Percentiles rank a stretch among this genome's conserved stretches.
phyloP scores from a whole-genome alignment of 2,113 vertebrate genomes.

The Alethe castanea region DNA sequence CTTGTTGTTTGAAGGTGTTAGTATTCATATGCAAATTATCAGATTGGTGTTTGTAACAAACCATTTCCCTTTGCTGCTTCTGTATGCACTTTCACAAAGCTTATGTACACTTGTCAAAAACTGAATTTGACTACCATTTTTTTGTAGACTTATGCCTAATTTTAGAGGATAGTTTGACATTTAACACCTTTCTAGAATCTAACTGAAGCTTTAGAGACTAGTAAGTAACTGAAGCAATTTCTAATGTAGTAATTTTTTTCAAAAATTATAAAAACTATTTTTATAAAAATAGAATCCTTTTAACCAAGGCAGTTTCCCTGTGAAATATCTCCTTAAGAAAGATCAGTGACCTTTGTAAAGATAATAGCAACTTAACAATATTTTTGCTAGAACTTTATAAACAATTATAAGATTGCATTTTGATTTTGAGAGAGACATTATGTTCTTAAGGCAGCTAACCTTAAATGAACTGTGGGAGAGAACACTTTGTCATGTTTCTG shows the following conservation, averaged over 20 bases:
- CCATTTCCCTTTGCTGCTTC: no score
- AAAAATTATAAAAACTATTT: neutral
- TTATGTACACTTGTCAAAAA: no score
- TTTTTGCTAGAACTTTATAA: neutral
- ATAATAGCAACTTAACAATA: neutral
- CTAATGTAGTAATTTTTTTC: neutral
- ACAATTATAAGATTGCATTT: neutral
- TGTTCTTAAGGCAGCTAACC: neutral
- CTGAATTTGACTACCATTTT: neutral
- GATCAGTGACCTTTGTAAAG: neutral
- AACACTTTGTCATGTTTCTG: neutral
- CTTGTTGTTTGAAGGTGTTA: no score
- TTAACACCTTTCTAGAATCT: neutral
- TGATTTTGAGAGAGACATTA: neutral
- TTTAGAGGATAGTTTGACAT: neutral
- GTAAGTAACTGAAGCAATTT: neutral
- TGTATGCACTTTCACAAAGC: no score
- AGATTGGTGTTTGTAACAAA: no score
- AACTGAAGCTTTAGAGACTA: neutral
- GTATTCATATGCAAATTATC: no score
- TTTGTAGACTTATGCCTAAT: neutral
- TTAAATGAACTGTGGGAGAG: neutral
- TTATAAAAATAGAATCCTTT: neutral
- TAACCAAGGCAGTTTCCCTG: neutral
- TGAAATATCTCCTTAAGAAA: neutral